These are phyloP conservation scores for Macaca mulatta DNA, from an alignment of 2,113 vertebrate species.

Conservation along the genomic window DNA sequence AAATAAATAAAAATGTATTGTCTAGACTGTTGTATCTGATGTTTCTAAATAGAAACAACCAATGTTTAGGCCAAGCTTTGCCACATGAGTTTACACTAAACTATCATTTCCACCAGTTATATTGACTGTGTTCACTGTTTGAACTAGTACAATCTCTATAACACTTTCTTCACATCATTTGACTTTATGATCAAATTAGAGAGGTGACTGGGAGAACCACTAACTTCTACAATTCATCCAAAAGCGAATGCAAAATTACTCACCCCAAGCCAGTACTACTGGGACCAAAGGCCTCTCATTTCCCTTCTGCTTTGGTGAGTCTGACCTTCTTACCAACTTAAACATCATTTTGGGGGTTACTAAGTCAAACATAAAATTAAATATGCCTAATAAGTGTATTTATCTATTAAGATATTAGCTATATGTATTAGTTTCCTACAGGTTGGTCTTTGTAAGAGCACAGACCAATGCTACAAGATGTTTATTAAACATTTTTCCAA, in stretches of 20 bases:
- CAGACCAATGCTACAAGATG: not conserved
- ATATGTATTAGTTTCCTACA: not conserved
- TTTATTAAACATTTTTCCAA: not conserved
- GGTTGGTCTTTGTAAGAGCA: not conserved
- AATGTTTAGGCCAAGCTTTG: not conserved
- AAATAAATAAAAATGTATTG: not conserved
- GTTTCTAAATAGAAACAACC: not conserved
- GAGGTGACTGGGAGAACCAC: constrained; percentile 68
- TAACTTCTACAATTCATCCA: constrained; percentile 71
- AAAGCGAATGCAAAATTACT: constrained; percentile 61
- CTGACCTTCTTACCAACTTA: constrained; percentile 1
- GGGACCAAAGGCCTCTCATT: constrained; percentile 40
- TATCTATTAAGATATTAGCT: constrained; percentile 23
- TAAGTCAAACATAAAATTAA: constrained; percentile 56
- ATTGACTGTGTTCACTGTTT: constrained; percentile 45
- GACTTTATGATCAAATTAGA: constrained; percentile 24
- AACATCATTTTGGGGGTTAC: not conserved
- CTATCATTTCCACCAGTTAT: not conserved
- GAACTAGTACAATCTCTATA: constrained; percentile 33
- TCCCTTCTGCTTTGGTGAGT: not conserved
- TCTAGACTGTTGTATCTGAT: not conserved
- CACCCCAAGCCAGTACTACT: constrained; percentile 66
- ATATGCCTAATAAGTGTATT: constrained; percentile 1
- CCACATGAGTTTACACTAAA: constrained; percentile 47
- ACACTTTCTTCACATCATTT: constrained; percentile 24